phyloP scores from a whole-genome alignment of 1,140 invertebrate species.

The Holotrichia oblita region DNA sequence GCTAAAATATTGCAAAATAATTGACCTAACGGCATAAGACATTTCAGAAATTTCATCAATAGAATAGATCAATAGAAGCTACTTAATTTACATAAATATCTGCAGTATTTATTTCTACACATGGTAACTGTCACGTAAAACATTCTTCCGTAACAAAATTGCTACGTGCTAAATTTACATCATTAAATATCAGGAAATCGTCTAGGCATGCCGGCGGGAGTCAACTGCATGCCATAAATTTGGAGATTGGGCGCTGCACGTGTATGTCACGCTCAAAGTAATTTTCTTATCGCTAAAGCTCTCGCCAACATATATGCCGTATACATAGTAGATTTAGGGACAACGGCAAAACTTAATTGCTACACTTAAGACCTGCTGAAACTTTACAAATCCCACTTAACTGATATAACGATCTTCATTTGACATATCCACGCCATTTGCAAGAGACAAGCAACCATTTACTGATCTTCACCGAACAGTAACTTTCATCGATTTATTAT shows the following conservation, averaged over 20 bases:
- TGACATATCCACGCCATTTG: constrained; percentile 32
- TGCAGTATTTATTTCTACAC: no score
- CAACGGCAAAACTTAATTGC: constrained; percentile 19
- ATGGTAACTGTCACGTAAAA: neutral
- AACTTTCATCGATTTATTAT: constrained; percentile 8
- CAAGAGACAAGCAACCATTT: constrained; percentile 11
- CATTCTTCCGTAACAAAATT: neutral
- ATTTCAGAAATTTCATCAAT: no score
- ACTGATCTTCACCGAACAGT: constrained; percentile 2
- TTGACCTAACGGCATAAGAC: no score
- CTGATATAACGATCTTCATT: constrained; percentile 16
- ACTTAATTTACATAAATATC: no score
- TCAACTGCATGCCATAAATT: constrained; percentile 30
- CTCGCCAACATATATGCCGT: neutral
- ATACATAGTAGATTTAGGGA: neutral
- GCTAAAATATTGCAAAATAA: no score
- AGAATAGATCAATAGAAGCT: no score
- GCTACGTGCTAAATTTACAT: constrained; percentile 27
- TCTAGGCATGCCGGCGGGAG: constrained; percentile 10
- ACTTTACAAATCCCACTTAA: constrained; percentile 24
- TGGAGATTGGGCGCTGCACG: constrained; percentile 20
- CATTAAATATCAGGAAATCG: constrained; percentile 18
- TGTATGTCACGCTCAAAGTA: neutral
- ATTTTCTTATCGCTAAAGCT: constrained; percentile 28
- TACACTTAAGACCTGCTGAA: constrained; percentile 26